Percentiles rank a stretch among this genome's conserved stretches.
Conservation (phyloP, 1,140 invertebrate genomes). For the Drosophila sechellia region DNA sequence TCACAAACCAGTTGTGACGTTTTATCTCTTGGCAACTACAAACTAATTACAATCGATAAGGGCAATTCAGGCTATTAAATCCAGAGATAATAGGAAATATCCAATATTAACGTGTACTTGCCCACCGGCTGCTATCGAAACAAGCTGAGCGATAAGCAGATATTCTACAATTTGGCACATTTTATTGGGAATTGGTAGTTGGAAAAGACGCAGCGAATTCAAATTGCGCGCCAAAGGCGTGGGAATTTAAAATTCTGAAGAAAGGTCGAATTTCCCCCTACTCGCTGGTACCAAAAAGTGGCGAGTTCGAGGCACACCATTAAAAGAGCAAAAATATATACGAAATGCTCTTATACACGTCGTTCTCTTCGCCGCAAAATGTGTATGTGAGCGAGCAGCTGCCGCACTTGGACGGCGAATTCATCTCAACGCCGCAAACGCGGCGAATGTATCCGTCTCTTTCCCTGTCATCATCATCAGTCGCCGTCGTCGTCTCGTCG, state of each 20-base stretch:
- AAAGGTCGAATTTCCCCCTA: constrained; percentile 48
- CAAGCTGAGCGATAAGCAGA: neutral
- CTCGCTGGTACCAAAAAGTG: constrained; percentile 45
- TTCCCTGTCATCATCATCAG: constrained; percentile 75
- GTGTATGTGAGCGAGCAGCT: constrained; percentile 29
- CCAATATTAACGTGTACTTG: constrained; percentile 5
- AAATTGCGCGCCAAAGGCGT: constrained; percentile 52
- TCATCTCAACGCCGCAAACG: constrained; percentile 17
- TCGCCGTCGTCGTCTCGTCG: constrained; percentile 71
- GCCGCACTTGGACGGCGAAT: constrained; percentile 39
- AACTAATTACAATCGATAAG: constrained; percentile 58
- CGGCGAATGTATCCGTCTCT: constrained; percentile 45
- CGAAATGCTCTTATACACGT: too few species aligned
- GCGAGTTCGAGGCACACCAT: constrained; percentile 42
- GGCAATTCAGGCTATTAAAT: constrained; percentile 8
- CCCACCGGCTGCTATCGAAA: neutral
- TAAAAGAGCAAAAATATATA: neutral
- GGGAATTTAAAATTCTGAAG: constrained; percentile 1
- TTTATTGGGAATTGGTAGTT: neutral
- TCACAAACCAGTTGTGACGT: neutral
- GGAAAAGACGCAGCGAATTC: constrained; percentile 13
- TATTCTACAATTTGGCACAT: neutral
- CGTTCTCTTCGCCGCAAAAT: too few species aligned
- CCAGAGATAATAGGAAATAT: constrained; percentile 15
- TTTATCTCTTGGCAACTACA: constrained; percentile 8